Evolutionary conservation across 2,113 vertebrate genomes (phyloP).

Genomic region (Mesoclemmys tuberculata): DNA sequence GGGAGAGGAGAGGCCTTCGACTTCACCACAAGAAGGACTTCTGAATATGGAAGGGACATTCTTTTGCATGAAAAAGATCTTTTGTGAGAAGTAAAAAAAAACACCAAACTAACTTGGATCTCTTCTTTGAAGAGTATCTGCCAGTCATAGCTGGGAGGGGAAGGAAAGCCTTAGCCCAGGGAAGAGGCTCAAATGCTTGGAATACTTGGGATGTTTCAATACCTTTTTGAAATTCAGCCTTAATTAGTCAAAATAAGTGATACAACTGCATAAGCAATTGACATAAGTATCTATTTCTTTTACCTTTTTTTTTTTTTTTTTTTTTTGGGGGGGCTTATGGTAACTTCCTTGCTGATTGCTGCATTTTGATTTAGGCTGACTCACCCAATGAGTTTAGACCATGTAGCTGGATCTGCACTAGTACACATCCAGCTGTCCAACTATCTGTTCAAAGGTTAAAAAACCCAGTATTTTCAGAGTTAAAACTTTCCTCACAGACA

Average conservation of each 20-base stretch:
- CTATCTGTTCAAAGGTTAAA: neutral
- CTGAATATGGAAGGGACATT: neutral
- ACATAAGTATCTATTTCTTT: neutral
- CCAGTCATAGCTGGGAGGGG: neutral
- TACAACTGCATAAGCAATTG: neutral
- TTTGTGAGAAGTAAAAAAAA: neutral
- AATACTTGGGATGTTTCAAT: neutral
- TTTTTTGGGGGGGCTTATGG: neutral
- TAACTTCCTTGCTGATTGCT: neutral
- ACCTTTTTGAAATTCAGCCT: neutral
- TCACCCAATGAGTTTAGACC: neutral
- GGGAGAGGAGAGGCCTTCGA: neutral
- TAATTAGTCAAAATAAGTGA: neutral
- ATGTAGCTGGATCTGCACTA: neutral
- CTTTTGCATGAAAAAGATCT: neutral
- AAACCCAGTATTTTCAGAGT: neutral
- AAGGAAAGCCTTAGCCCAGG: neutral
- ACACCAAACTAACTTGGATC: fast-evolving
- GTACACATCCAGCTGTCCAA: neutral
- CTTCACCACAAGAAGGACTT: neutral
- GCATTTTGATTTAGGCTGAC: too few species aligned
- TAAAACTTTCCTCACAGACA: neutral
- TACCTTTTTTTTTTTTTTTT: neutral
- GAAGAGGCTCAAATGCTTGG: neutral
- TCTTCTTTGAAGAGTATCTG: neutral